phyloP scores from a whole-genome alignment of 2,113 vertebrate species.

The Nannospalax galili region DNA sequence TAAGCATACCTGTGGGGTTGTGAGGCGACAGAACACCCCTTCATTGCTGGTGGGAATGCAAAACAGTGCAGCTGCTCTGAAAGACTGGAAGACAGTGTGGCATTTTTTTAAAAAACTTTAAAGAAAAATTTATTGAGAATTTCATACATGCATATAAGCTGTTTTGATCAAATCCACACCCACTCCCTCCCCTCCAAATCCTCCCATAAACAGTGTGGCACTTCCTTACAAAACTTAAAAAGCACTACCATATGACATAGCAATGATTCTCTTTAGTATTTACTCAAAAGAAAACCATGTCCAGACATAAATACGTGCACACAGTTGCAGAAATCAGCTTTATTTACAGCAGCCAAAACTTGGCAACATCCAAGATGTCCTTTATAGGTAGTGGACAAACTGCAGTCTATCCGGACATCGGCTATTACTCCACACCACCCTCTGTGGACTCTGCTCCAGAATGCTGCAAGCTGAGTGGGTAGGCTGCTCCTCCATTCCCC shows the following conservation, averaged over 20 bases:
- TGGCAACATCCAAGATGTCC: not conserved
- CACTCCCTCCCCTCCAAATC: too few relatives aligned
- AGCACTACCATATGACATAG: not conserved
- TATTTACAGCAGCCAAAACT: not conserved
- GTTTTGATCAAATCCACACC: too few relatives aligned
- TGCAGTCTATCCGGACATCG: not conserved
- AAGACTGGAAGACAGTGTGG: not conserved
- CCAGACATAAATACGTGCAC: not conserved
- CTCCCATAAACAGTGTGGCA: too few relatives aligned
- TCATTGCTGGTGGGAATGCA: not conserved
- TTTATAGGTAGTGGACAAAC: not conserved
- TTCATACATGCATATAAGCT: too few relatives aligned
- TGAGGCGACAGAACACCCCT: not conserved
- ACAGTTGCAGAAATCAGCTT: not conserved
- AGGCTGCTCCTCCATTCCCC: too few relatives aligned
- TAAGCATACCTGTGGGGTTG: too few relatives aligned
- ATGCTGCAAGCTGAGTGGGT: too few relatives aligned
- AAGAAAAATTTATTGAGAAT: too few relatives aligned
- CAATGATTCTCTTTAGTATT: not conserved
- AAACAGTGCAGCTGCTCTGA: too few relatives aligned
- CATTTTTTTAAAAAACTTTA: not conserved
- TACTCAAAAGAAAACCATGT: not conserved
- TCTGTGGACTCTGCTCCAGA: not conserved
- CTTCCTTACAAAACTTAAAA: not conserved
- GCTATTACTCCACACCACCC: not conserved